phyloP scores from a whole-genome alignment of 2,113 vertebrate genomes.

The Chiloscyllium plagiosum region DNA sequence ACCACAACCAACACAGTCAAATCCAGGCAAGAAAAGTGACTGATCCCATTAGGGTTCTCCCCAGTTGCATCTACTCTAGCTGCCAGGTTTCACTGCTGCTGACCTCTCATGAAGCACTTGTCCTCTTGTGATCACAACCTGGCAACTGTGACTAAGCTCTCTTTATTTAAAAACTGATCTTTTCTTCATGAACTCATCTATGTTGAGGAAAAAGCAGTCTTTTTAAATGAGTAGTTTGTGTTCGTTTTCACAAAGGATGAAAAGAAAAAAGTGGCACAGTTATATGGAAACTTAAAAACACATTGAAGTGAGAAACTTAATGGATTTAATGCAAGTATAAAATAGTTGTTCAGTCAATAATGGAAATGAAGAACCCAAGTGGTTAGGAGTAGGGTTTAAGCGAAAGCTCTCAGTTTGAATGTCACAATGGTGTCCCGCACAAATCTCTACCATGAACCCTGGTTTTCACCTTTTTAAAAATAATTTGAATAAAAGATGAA shows the following conservation, averaged over 20 bases:
- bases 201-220: neutral
- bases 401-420: neutral
- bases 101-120: neutral
- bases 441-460: neutral
- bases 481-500: neutral
- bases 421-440: neutral
- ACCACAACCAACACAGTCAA: neutral
- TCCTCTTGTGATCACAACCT: neutral
- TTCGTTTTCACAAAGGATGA: neutral
- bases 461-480: neutral
- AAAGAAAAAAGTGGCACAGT: neutral
- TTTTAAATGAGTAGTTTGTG: neutral
- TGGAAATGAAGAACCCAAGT: neutral
- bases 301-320: neutral
- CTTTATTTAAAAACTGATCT: neutral
- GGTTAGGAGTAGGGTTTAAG: neutral
- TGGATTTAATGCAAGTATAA: neutral
- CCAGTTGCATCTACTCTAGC: neutral
- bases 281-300: neutral
- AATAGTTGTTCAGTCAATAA: neutral
- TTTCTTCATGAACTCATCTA: neutral
- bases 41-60: neutral
- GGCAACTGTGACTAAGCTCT: neutral
- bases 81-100: neutral
- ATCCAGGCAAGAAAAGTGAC: neutral